phyloP scores from a whole-genome alignment of 2,797 vertebrate species.

The Austrolebias charrua region DNA sequence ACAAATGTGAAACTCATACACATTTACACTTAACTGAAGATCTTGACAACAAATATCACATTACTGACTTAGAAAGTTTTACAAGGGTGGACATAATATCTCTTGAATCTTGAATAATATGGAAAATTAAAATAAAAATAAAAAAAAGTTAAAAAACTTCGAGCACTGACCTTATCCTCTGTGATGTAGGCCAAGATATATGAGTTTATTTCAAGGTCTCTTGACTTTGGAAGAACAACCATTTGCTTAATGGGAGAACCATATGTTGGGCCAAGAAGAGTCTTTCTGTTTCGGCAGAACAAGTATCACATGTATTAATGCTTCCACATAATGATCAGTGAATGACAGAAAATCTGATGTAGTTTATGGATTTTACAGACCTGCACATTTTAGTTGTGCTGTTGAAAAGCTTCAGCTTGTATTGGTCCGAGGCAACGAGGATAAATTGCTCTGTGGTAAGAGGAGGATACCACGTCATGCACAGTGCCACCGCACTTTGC shows the following conservation, averaged over 20 bases:
- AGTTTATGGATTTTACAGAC: conserved; percentile 63
- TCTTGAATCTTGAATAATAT: too few species aligned
- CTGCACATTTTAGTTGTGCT: conserved; percentile 91
- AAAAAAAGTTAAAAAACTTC: neutral
- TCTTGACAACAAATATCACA: neutral
- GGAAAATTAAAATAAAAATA: neutral
- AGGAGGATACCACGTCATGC: conserved; percentile 91
- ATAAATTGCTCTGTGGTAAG: conserved; percentile 86
- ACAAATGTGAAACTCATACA: neutral
- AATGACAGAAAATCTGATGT: conserved; percentile 6
- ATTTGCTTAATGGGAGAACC: conserved; percentile 87
- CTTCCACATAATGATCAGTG: conserved; percentile 8
- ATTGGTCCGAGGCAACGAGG: conserved; percentile 83
- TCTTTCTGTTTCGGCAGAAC: conserved; percentile 81
- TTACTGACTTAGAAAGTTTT: neutral
- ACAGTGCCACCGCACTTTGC: conserved; percentile 83
- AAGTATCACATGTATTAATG: neutral
- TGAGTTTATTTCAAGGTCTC: conserved; percentile 52
- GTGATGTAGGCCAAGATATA: conserved; percentile 86
- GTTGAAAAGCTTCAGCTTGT: conserved; percentile 94
- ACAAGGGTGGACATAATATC: too few species aligned
- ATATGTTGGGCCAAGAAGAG: conserved; percentile 83
- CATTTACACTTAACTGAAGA: neutral
- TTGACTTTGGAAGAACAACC: conserved; percentile 74
- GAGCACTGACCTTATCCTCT: conserved; percentile 84